Evolutionary conservation across 1,140 invertebrate genomes (phyloP), one percentile per base, ranked within the genome.

Genomic region (Adoxophyes honmai): DNA sequence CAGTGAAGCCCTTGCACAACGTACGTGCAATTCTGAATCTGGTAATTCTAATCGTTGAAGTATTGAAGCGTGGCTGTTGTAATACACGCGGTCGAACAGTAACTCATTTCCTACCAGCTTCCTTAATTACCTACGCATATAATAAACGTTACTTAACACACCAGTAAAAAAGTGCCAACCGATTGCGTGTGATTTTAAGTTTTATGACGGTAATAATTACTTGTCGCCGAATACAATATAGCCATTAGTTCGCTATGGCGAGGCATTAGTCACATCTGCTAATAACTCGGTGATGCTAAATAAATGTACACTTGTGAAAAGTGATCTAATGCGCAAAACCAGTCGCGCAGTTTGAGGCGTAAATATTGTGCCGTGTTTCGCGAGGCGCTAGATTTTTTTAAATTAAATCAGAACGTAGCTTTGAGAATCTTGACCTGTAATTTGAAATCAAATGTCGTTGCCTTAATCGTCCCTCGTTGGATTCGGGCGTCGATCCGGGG

Each of bases 261-360:
- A 21, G 21, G 36, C 52, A 52, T 59, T 59, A 59, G 35, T 59
- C 57, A 59, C 38, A 59, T 59, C 52, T 34, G 36, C 57, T 39
- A 53, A 52, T 59, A 52, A 39, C 13, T 34, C 7, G 18, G 57
- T 59, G 57, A 59, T 48, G 42, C 42, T 16, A 48, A 16, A 28
- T n/a, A 48, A 48, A 48, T 48, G 21, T 28, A 48, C 42, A 48
- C 42, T 48, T 48, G 42, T 48, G 42, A 48, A 48, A 48, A 48
- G 42, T 48, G 42, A 48, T 18, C 42, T 48, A 48, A 48, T 18
- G 21, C 21, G 21, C 21, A 2, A 28, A 28, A 48, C 11, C 28
- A 18, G 18, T 48, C 21, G 16, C 21, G 42, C 28, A 16, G 42
- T 48, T 48, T 48, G 11, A 48, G 21, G 42, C 18, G 16, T 11